A percentile compares a stretch with the other conserved stretches of the same genome.
Conservation (phyloP, 2,113 vertebrate species). For the Aythya baeri region DNA sequence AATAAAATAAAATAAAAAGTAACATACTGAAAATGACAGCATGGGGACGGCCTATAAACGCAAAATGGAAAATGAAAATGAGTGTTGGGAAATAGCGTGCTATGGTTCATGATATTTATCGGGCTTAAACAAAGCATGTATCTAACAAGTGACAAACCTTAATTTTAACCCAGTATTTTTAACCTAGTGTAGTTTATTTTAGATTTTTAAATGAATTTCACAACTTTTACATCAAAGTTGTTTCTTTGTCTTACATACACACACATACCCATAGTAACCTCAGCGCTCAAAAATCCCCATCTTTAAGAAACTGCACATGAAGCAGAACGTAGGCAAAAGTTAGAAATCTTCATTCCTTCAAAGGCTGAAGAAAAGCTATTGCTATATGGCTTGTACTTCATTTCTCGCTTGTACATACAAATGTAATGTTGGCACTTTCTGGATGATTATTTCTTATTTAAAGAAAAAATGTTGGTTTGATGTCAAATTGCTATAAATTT, state of each 20-base stretch:
- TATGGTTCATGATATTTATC: background rate
- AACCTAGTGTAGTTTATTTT: background rate
- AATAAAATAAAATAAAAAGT: background rate
- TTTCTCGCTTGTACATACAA: background rate
- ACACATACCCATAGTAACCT: background rate
- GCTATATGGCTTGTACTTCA: background rate
- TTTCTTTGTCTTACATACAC: background rate
- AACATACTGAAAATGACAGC: background rate
- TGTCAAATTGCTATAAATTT: background rate
- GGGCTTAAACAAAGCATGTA: background rate
- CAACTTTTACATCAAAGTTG: background rate
- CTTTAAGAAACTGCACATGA: constrained; percentile 8
- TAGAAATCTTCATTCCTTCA: background rate
- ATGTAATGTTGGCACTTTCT: background rate
- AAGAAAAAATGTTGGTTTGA: background rate
- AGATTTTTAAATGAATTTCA: background rate
- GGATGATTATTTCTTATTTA: background rate
- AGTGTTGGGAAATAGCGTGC: background rate
- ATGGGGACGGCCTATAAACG: background rate
- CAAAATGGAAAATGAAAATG: constrained; percentile 44
- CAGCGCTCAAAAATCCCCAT: background rate
- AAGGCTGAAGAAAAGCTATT: background rate
- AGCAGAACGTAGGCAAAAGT: background rate
- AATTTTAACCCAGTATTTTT: background rate
- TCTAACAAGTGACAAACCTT: background rate